Evolutionary conservation across 2,113 vertebrate species (phyloP).

Genomic region (Benitochromis conjunctus): DNA sequence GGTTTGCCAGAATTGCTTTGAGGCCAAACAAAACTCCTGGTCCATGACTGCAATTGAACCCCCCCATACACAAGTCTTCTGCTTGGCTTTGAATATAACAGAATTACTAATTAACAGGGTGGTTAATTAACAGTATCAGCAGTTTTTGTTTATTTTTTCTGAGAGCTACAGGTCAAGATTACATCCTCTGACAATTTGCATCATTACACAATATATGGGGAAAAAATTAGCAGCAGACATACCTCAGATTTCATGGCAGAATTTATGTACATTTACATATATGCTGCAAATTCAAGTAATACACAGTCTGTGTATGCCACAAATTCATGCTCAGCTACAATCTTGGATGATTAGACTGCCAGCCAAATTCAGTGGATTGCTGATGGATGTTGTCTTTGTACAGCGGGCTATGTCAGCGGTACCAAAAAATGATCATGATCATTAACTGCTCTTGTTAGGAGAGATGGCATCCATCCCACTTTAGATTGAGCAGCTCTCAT

Average conservation of each 20-base stretch:
- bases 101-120: neutral
- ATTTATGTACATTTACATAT: neutral
- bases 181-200: neutral
- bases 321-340: neutral
- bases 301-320: neutral
- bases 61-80: neutral
- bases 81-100: neutral
- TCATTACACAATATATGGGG: neutral
- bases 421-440: neutral
- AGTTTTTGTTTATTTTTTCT: neutral
- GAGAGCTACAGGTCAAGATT: neutral
- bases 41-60: neutral
- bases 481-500: neutral
- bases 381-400: neutral
- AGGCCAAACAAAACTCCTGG: neutral
- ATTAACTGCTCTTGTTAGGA: neutral
- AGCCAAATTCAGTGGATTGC: neutral
- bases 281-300: neutral
- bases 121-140: conserved; percentile 5
- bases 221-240: neutral
- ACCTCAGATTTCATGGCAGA: neutral
- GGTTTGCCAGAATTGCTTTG: neutral
- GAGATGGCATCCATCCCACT: neutral
- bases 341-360: neutral
- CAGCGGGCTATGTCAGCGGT: neutral